Evolutionary conservation across 2,888 invertebrate species (phyloP).

Genomic region (Gisinianus flammeolus): DNA sequence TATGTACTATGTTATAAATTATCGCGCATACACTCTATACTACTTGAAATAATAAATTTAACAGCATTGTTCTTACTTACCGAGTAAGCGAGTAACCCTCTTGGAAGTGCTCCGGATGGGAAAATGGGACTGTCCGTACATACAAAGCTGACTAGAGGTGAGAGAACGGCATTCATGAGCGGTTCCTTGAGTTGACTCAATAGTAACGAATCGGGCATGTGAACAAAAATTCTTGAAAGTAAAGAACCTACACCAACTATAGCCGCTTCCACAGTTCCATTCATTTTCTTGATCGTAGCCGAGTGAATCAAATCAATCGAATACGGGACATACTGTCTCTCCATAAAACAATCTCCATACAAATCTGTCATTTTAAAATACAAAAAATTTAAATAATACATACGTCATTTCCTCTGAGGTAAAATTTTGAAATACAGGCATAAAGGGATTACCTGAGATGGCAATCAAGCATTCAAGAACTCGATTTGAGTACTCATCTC

Average conservation of each 20-base stretch:
- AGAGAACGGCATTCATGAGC: constrained; percentile 80
- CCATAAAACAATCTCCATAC: constrained; percentile 57
- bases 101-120: constrained; percentile 78
- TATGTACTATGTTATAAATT: too few species aligned
- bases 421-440: not conserved
- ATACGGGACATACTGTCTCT: constrained; percentile 57
- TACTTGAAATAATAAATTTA: too few species aligned
- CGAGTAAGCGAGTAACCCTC: constrained; percentile 77
- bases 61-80: constrained; percentile 78
- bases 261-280: constrained; percentile 53
- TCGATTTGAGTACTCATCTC: constrained; percentile 82
- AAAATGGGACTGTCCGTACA: constrained; percentile 80
- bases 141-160: constrained; percentile 80
- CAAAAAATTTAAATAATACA: not conserved
- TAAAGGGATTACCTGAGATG: constrained; percentile 73
- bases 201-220: constrained; percentile 54
- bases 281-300: constrained; percentile 45
- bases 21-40: too few species aligned
- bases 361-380: constrained; percentile 44
- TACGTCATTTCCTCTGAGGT: too few species aligned
- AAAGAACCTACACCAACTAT: constrained; percentile 53
- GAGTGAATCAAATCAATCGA: constrained; percentile 54
- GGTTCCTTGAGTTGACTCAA: constrained; percentile 69
- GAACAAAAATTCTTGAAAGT: constrained; percentile 49
- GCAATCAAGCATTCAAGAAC: constrained; percentile 90